A percentile compares a stretch with the other conserved stretches of the same genome.
Conservation (phyloP, 2,888 invertebrate genomes). For the Lordiphosa fenestrarum region DNA sequence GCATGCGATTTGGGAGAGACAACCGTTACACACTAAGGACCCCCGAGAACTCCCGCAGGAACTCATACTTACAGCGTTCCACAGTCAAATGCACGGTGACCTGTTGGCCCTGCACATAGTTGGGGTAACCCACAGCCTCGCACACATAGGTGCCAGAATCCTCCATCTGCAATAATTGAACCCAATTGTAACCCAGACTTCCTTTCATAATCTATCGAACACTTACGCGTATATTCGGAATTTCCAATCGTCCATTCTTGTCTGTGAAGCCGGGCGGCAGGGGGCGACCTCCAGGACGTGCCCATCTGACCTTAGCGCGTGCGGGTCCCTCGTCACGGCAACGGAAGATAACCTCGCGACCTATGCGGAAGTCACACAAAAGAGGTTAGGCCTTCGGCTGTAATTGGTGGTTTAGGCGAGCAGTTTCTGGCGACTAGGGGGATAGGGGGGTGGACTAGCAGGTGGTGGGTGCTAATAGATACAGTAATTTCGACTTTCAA, state of each 20-base stretch:
- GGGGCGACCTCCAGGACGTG: constrained; percentile 85
- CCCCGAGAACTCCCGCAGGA: background rate
- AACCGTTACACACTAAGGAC: background rate
- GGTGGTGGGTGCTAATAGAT: constrained; percentile 28
- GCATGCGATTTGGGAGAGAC: constrained; percentile 41
- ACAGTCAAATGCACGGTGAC: constrained; percentile 87
- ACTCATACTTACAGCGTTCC: constrained; percentile 86
- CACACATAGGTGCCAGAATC: constrained; percentile 93
- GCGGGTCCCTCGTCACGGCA: constrained; percentile 94
- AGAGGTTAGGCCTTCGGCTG: background rate
- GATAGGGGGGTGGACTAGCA: constrained; percentile 27
- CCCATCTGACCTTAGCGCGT: constrained; percentile 88
- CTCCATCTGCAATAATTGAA: constrained; percentile 81
- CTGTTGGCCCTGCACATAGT: constrained; percentile 84
- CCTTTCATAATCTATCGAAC: background rate
- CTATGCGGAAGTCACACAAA: constrained; percentile 80
- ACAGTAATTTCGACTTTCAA: constrained; percentile 35
- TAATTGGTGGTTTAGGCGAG: background rate
- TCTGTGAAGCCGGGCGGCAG: constrained; percentile 90
- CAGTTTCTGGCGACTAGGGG: constrained; percentile 25
- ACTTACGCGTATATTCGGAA: constrained; percentile 87
- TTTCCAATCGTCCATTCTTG: constrained; percentile 90
- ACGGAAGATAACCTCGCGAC: constrained; percentile 95
- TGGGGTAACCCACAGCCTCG: constrained; percentile 86
- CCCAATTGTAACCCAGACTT: too few relatives aligned